Evolutionary conservation across 2,113 vertebrate species (phyloP).

Genomic region (Illadopsis cleaveri): DNA sequence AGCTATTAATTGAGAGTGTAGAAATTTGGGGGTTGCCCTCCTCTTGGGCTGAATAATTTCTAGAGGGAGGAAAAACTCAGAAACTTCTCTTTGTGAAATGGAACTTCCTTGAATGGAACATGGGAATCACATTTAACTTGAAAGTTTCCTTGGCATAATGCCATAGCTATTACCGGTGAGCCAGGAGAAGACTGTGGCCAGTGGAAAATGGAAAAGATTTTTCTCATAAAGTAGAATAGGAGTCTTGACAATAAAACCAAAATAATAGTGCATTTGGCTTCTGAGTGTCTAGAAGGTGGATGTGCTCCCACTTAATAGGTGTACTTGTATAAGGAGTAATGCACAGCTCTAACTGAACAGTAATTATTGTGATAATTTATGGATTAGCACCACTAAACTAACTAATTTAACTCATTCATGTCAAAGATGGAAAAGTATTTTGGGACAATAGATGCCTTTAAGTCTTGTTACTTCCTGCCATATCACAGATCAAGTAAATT

Average conservation of each 20-base stretch:
- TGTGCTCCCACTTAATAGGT: not conserved
- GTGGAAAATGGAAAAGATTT: constrained; percentile 43
- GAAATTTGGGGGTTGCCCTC: not conserved
- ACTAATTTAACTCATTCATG: not conserved
- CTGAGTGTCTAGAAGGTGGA: not conserved
- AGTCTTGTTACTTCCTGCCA: not conserved
- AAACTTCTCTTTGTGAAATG: not conserved
- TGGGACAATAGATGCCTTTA: not conserved
- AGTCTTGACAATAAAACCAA: not conserved
- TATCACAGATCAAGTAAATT: not conserved
- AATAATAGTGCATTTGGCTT: not conserved
- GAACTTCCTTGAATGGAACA: constrained; percentile 15
- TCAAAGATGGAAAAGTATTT: not conserved
- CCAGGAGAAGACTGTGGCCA: constrained; percentile 1
- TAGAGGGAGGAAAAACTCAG: not conserved
- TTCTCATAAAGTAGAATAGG: not conserved
- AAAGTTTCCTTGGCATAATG: not conserved
- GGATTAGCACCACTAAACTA: not conserved
- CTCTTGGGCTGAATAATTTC: not conserved
- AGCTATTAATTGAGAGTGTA: not conserved
- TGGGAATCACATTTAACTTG: constrained; percentile 1
- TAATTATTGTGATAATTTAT: not conserved
- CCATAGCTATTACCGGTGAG: not conserved
- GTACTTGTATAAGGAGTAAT: not conserved
- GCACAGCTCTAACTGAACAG: not conserved